A percentile compares a stretch with the other conserved stretches of the same genome.
These are phyloP conservation scores for Amazona vittata DNA, from an alignment of 2,113 vertebrate genomes.

Conservation along the genomic window DNA sequence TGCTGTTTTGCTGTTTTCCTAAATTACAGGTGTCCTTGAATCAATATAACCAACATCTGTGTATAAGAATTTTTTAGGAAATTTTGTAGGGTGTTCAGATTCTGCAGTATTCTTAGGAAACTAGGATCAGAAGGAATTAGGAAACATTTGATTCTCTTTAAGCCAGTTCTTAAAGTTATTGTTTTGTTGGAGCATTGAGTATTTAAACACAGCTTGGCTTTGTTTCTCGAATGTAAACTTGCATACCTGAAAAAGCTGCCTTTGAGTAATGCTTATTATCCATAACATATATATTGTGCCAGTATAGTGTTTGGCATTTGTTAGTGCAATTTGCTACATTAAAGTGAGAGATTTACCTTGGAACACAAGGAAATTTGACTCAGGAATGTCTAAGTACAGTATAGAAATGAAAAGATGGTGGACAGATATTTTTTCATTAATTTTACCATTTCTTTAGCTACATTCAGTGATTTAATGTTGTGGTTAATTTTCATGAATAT, in stretches of 20 bases:
- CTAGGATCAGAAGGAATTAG: not conserved
- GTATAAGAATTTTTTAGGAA: not conserved
- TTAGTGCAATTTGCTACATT: not conserved
- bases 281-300: not conserved
- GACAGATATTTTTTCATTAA: not conserved
- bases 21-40: not conserved
- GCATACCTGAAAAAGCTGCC: not conserved
- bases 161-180: not conserved
- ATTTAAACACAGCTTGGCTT: not conserved
- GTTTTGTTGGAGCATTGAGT: not conserved
- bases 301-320: not conserved
- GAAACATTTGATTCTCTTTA: not conserved
- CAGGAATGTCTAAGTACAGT: not conserved
- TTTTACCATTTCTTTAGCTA: not conserved
- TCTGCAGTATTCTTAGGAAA: not conserved
- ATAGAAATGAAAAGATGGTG: not conserved
- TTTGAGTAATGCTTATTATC: too few species aligned
- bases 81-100: not conserved
- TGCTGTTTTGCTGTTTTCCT: not conserved
- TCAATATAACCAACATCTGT: not conserved
- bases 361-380: not conserved
- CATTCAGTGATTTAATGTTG: not conserved
- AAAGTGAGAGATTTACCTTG: not conserved
- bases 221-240: not conserved
- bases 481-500: not conserved